Evolutionary conservation across 2,113 vertebrate species (phyloP).

Genomic region (Hemicordylus capensis): DNA sequence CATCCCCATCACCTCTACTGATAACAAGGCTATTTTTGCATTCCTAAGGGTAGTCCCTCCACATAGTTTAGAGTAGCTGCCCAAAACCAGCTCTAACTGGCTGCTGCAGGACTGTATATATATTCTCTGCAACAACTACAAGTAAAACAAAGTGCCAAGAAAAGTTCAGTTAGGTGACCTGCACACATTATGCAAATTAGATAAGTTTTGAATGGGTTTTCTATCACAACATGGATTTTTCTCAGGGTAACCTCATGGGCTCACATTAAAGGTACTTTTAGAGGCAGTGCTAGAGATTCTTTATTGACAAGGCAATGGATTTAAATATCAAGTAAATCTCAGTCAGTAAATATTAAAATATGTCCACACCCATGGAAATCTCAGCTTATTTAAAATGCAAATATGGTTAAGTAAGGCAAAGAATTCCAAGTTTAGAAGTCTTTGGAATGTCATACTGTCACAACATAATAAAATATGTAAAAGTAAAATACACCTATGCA

Average conservation of each 20-base stretch:
- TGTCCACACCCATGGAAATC: background rate
- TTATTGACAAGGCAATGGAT: background rate
- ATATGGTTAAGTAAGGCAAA: background rate
- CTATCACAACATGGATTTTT: background rate
- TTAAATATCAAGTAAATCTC: background rate
- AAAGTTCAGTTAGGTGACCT: background rate
- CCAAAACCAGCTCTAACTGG: background rate
- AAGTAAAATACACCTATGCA: background rate
- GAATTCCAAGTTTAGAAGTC: background rate
- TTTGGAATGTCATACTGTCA: background rate
- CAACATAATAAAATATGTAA: no score
- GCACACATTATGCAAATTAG: background rate
- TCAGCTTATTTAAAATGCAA: background rate
- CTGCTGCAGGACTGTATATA: background rate
- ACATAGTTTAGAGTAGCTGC: background rate
- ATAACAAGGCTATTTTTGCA: background rate
- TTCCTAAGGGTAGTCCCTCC: background rate
- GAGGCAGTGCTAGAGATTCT: background rate
- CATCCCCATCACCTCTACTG: no score
- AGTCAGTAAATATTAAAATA: background rate
- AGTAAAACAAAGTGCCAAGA: background rate
- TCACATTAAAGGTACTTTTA: background rate
- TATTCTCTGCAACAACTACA: background rate
- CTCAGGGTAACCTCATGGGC: no score
- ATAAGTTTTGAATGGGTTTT: background rate